phyloP scores from a whole-genome alignment of 2,113 vertebrate genomes.

The Numida meleagris region DNA sequence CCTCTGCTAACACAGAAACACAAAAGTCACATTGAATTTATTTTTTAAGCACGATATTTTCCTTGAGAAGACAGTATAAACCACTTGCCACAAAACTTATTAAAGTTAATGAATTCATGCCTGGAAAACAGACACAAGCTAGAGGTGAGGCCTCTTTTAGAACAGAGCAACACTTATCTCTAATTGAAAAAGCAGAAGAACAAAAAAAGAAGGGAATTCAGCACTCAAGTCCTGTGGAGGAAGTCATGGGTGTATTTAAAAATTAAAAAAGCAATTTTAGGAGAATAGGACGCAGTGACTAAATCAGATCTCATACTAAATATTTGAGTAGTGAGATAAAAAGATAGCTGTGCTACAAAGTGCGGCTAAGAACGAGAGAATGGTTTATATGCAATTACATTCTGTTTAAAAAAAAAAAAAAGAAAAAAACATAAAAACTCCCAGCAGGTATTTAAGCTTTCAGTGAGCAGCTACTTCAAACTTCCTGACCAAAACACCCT shows the following conservation, averaged over 20 bases:
- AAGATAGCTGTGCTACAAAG: background rate
- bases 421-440: too few species aligned
- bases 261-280: background rate
- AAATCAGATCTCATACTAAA: background rate
- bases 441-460: background rate
- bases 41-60: background rate
- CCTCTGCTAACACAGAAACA: background rate
- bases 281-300: background rate
- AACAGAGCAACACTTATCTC: background rate
- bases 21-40: background rate
- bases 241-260: background rate
- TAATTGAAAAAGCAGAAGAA: background rate
- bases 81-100: background rate
- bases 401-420: background rate
- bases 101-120: background rate
- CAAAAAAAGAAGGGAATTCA: background rate
- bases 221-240: background rate
- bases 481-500: background rate
- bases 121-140: background rate
- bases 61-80: background rate
- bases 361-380: background rate
- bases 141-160: background rate
- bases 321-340: background rate
- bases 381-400: background rate
- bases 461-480: background rate